Evolutionary conservation across 2,888 invertebrate species (phyloP).

Genomic region (Spodoptera picta): DNA sequence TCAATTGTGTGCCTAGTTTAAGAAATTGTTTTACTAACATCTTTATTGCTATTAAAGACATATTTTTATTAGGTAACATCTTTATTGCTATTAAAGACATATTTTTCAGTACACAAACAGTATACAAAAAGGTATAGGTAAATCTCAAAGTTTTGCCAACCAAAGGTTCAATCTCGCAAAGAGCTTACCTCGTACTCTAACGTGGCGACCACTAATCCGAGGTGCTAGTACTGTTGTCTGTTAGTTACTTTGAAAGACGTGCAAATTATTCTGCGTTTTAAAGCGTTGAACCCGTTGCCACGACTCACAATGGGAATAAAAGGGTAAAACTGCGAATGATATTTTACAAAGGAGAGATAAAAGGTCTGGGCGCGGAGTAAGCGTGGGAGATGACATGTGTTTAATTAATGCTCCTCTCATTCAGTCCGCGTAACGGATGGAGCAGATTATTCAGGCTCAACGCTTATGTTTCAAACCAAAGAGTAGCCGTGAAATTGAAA

Average conservation of each 20-base stretch:
- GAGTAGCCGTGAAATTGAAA: slow-evolving; percentile 36
- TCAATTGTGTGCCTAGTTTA: no score
- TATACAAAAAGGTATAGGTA: no score
- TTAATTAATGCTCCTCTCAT: slow-evolving; percentile 72
- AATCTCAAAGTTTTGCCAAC: no score
- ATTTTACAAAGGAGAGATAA: slow-evolving; percentile 66
- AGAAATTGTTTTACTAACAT: no score
- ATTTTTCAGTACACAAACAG: no score
- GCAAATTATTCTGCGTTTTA: slow-evolving; percentile 15
- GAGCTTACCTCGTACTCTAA: no score
- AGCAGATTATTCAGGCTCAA: slow-evolving; percentile 67
- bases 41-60: not conserved
- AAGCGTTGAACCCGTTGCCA: slow-evolving; percentile 21
- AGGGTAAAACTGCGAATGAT: slow-evolving; percentile 57
- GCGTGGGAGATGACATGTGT: slow-evolving; percentile 76
- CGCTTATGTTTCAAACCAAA: slow-evolving; percentile 54
- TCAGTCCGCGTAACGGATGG: slow-evolving; percentile 62
- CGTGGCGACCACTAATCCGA: no score
- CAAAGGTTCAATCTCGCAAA: no score
- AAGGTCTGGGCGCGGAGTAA: slow-evolving; percentile 51
- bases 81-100: no score
- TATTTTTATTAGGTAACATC: no score
- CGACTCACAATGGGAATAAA: slow-evolving; percentile 55
- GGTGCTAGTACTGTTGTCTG: no score
- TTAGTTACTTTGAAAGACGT: not conserved